Evolutionary conservation across 2,797 vertebrate genomes (phyloP).

Genomic region (Sebastes kiyomatsui): DNA sequence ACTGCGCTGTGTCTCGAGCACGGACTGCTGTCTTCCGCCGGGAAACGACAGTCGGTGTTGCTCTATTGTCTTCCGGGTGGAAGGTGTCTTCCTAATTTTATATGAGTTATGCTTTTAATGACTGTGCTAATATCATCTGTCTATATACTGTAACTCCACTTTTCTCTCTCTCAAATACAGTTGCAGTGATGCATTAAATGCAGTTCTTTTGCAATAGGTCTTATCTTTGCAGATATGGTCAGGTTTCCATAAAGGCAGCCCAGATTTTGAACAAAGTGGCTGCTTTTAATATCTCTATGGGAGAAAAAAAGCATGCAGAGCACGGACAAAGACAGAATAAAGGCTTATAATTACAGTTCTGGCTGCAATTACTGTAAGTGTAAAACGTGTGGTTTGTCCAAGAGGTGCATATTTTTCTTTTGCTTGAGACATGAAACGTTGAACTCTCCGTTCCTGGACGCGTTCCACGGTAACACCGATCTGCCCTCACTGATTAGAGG

Average conservation of each 20-base stretch:
- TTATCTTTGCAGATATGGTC: background rate
- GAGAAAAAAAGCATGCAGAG: background rate
- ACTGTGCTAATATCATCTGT: background rate
- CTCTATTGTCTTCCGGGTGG: too few relatives aligned
- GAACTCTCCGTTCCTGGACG: background rate
- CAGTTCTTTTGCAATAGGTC: background rate
- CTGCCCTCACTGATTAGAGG: slow-evolving; percentile 55
- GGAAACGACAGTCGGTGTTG: too few relatives aligned
- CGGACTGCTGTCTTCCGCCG: too few relatives aligned
- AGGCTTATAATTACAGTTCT: slow-evolving; percentile 19
- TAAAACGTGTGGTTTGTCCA: background rate
- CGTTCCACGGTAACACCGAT: slow-evolving; percentile 1
- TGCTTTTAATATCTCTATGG: background rate
- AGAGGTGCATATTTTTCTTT: slow-evolving; percentile 1
- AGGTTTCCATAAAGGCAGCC: background rate
- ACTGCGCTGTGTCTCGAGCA: too few relatives aligned
- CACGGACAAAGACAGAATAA: slow-evolving; percentile 8
- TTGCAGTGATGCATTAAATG: background rate
- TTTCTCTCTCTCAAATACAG: background rate
- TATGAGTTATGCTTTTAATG: background rate
- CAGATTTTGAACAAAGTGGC: background rate
- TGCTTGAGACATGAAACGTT: background rate
- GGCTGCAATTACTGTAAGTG: background rate
- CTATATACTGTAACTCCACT: background rate
- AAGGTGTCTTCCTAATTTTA: too few relatives aligned